Base-by-base conservation (phyloP, 53 echinoderm and acorn worm species). In the Patiria pectinifera region DNA sequence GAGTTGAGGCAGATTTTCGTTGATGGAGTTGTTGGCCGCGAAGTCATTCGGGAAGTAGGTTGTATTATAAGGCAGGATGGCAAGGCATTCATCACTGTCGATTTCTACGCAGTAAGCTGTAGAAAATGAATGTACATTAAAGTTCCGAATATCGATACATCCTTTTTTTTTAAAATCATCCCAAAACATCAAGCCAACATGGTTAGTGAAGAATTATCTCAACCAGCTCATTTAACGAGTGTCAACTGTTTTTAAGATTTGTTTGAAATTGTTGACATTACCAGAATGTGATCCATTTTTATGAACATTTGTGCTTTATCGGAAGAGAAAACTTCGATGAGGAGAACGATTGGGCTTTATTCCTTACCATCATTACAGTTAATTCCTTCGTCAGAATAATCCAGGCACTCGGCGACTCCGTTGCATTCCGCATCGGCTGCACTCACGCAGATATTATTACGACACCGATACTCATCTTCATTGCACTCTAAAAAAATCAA, bases 371-470 rank as follows among this genome's bases (percentile, higher is more conserved):
- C 58, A 53, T 83, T 15, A 16, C 84, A 84, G 16, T 1, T 14
- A 16, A 26, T 19, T 69, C 83, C 71, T 83, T 91, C 91, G 23
- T 91, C 91, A 22, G 91, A 91, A 53, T 83, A 91, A 74, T 91
- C 91, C 13, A 59, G 58, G 59, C 91, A 91, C 3, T 91, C 83
- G 4, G 71, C 53, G 22, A 24, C 23, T 25, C 91, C 91, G 82
- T 91, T 83, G 48, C 91, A 91, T 26, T 59, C 63, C 5, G 44
- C 74, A 45, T 49, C 83, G 45, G 61, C 61, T 18, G 25, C 12
- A 62, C 35, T 44, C 0, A 59, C 23, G 62, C 84, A 84, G 6
- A 84, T 84, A 12, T 14, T 62, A 63, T 84, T 63, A 62, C 43
- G 35, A 59, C 84, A 84, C 7, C 8, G 24, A 35, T 84, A 59